phyloP scores from a whole-genome alignment of 2,797 vertebrate species.

The Mormyrops attenuatus region DNA sequence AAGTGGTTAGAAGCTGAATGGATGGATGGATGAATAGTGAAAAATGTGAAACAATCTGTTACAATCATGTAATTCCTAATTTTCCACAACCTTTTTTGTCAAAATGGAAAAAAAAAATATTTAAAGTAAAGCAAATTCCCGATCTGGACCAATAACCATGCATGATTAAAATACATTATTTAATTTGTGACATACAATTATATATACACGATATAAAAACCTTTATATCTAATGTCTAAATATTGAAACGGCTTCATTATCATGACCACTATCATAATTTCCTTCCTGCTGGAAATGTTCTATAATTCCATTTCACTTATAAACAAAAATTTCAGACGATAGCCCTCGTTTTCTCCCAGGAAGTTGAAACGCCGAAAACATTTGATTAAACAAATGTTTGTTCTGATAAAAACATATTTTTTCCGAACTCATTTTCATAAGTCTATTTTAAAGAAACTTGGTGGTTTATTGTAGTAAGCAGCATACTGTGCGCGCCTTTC shows the following conservation, averaged over 20 bases:
- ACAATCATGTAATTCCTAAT: background rate
- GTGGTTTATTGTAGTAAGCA: background rate
- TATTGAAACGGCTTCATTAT: background rate
- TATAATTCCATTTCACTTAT: background rate
- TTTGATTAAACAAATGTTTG: conserved; percentile 4
- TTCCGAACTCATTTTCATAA: background rate
- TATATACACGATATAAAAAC: background rate
- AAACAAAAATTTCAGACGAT: background rate
- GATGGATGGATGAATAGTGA: background rate
- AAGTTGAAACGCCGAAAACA: background rate
- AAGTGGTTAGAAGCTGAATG: background rate
- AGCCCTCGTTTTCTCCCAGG: background rate
- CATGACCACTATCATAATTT: background rate
- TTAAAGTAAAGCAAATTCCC: background rate
- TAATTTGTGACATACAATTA: background rate
- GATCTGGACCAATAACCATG: background rate
- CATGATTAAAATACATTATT: background rate
- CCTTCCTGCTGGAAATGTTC: background rate
- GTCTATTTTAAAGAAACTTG: background rate
- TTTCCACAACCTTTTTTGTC: background rate
- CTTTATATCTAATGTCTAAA: background rate
- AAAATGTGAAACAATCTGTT: background rate
- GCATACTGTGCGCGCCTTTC: background rate
- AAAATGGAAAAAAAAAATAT: background rate
- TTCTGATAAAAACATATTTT: background rate